Evolutionary conservation across 1,140 invertebrate genomes (phyloP).

Genomic region (Drosophila kanapiae): DNA sequence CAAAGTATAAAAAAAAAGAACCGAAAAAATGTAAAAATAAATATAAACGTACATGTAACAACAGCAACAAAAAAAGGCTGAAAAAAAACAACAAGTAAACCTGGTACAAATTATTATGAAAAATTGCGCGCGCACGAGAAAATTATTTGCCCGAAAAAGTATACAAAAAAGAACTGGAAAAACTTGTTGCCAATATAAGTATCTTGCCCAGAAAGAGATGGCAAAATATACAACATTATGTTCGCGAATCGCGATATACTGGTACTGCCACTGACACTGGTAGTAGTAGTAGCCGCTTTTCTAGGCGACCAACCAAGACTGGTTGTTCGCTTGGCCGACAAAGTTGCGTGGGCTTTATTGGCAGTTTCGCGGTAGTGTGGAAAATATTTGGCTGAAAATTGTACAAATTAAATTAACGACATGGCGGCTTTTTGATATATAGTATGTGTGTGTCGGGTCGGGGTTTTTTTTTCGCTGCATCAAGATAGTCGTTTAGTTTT

Average conservation of each 20-base stretch:
- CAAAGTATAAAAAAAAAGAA: slow-evolving; percentile 4
- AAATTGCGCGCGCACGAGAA: slow-evolving; percentile 67
- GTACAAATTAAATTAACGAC: slow-evolving; percentile 82
- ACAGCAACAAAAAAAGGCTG: slow-evolving; percentile 8
- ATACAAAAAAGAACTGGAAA: slow-evolving; percentile 70
- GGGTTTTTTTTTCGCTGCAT: slow-evolving; percentile 9
- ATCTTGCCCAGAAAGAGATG: slow-evolving; percentile 65
- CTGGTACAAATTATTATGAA: slow-evolving; percentile 64
- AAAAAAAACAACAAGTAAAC: slow-evolving; percentile 25
- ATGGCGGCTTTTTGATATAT: slow-evolving; percentile 66
- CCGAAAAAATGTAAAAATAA: slow-evolving; percentile 2
- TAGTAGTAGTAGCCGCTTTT: slow-evolving; percentile 45
- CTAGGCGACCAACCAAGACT: slow-evolving; percentile 70
- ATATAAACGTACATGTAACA: slow-evolving; percentile 18
- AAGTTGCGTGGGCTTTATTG: slow-evolving; percentile 80
- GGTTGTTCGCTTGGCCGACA: slow-evolving; percentile 47
- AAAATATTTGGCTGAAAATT: slow-evolving; percentile 83
- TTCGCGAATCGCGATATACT: slow-evolving; percentile 10
- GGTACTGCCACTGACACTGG: slow-evolving; percentile 5
- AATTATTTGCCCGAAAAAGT: slow-evolving; percentile 43
- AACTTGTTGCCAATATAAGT: slow-evolving; percentile 61
- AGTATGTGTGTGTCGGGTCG: slow-evolving; percentile 7
- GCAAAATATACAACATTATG: slow-evolving; percentile 12
- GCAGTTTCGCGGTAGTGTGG: slow-evolving; percentile 76
- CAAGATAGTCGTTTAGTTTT: not conserved